A percentile compares a stretch with the other conserved stretches of the same genome.
These are phyloP conservation scores for Cynaeus angustus DNA, from an alignment of 2,888 invertebrate species.

Conservation along the genomic window DNA sequence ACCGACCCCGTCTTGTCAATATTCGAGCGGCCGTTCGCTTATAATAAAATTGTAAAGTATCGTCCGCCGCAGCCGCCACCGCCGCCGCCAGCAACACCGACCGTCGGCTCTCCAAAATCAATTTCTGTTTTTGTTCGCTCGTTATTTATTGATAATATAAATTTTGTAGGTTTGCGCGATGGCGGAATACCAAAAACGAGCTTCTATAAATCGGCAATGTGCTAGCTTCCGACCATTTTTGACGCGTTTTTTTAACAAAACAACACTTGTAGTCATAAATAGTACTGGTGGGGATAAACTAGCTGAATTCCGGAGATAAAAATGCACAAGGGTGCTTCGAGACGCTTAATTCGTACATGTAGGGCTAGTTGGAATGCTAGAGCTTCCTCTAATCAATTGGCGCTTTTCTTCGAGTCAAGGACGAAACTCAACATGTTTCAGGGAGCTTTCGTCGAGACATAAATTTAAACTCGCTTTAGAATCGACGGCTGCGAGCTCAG, in stretches of 20 bases:
- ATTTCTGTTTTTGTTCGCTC: conserved; percentile 49
- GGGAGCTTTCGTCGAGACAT: neutral
- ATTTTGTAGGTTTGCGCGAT: conserved; percentile 64
- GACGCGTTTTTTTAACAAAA: conserved; percentile 28
- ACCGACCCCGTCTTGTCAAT: conserved; percentile 49
- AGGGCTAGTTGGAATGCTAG: neutral
- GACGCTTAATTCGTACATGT: conserved; percentile 2
- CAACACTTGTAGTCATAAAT: conserved; percentile 23
- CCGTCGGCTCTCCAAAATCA: conserved; percentile 47
- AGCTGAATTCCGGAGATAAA: conserved; percentile 8
- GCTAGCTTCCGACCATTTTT: conserved; percentile 36
- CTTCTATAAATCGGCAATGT: conserved; percentile 47
- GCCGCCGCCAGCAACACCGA: conserved; percentile 27
- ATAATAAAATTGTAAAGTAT: conserved; percentile 67
- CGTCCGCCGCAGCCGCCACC: conserved; percentile 46
- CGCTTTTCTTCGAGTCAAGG: conserved; percentile 15
- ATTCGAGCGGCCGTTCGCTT: conserved; percentile 53
- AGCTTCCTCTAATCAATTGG: conserved; percentile 10
- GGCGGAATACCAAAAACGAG: conserved; percentile 62
- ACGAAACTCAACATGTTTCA: neutral
- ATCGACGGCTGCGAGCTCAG: too few species aligned
- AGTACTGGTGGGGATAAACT: too few species aligned
- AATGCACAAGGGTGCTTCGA: neutral
- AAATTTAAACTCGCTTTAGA: neutral
- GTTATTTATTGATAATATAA: conserved; percentile 70